phyloP scores from a whole-genome alignment of 2,797 vertebrate species.

The Menidia menidia region DNA sequence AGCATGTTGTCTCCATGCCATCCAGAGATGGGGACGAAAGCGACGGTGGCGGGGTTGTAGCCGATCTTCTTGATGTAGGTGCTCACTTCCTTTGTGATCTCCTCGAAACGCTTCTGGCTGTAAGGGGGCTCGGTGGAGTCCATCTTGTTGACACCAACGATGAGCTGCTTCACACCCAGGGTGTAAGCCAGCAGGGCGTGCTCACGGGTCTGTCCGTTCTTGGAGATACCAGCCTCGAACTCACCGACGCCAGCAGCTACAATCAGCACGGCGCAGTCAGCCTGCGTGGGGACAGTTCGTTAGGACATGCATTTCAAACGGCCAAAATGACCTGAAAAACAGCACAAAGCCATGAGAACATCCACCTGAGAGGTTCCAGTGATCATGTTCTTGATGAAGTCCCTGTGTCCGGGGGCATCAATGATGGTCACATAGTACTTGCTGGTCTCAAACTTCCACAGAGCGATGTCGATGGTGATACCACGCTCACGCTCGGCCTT shows the following conservation, averaged over 20 bases:
- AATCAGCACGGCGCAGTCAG: constrained; percentile 86
- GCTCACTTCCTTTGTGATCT: constrained; percentile 86
- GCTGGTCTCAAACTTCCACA: constrained; percentile 87
- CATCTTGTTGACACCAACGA: constrained; percentile 87
- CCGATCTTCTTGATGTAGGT: constrained; percentile 89
- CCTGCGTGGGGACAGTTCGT: constrained; percentile 51
- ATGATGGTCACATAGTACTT: constrained; percentile 87
- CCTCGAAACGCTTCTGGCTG: constrained; percentile 84
- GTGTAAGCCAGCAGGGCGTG: constrained; percentile 74
- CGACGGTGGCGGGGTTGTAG: constrained; percentile 83
- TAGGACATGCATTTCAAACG: not conserved
- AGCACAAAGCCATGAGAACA: too few relatives aligned
- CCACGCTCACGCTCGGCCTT: constrained; percentile 86
- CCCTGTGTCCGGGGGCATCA: constrained; percentile 85
- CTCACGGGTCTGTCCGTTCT: constrained; percentile 87
- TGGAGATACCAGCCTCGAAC: constrained; percentile 87
- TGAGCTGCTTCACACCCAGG: constrained; percentile 66
- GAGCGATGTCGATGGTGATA: constrained; percentile 87
- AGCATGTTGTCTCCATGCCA: constrained; percentile 90
- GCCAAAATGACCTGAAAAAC: too few relatives aligned
- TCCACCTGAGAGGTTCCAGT: constrained; percentile 81
- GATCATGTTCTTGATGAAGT: constrained; percentile 91
- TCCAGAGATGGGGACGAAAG: constrained; percentile 86
- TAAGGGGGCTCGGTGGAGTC: constrained; percentile 87
- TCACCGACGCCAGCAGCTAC: constrained; percentile 86